A percentile compares a stretch with the other conserved stretches of the same genome.
phyloP scores from a whole-genome alignment of 2,113 vertebrate genomes.

The Lanius collurio region DNA sequence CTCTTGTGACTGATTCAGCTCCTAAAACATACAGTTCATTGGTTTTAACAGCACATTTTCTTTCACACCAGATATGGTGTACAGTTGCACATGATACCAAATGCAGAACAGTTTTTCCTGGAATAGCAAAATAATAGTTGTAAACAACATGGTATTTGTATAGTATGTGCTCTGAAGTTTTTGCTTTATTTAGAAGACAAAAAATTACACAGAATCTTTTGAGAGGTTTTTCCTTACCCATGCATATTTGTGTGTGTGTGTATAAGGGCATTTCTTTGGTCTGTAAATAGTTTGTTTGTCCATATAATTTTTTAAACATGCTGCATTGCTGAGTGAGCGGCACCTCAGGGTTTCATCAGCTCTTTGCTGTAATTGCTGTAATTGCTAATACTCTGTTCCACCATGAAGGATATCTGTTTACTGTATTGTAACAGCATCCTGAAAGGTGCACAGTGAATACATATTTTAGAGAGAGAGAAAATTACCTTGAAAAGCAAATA shows the following conservation, averaged over 20 bases:
- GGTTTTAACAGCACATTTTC: background rate
- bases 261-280: background rate
- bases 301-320: background rate
- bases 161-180: background rate
- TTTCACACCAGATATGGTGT: slow-evolving; percentile 5
- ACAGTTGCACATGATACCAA: background rate
- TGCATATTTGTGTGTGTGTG: background rate
- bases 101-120: background rate
- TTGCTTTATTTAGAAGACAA: background rate
- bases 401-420: background rate
- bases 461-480: background rate
- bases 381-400: background rate
- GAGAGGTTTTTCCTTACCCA: background rate
- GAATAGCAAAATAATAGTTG: background rate
- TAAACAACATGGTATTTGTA: background rate
- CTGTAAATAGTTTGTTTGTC: background rate
- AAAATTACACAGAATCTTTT: background rate
- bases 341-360: background rate
- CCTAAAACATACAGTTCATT: slow-evolving; percentile 10
- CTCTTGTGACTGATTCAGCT: background rate
- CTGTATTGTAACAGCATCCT: background rate
- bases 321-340: background rate
- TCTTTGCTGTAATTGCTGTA: background rate
- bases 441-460: background rate
- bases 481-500: background rate